phyloP scores from a whole-genome alignment of 2,888 invertebrate genomes.

The Mimumesa dahlbomi region DNA sequence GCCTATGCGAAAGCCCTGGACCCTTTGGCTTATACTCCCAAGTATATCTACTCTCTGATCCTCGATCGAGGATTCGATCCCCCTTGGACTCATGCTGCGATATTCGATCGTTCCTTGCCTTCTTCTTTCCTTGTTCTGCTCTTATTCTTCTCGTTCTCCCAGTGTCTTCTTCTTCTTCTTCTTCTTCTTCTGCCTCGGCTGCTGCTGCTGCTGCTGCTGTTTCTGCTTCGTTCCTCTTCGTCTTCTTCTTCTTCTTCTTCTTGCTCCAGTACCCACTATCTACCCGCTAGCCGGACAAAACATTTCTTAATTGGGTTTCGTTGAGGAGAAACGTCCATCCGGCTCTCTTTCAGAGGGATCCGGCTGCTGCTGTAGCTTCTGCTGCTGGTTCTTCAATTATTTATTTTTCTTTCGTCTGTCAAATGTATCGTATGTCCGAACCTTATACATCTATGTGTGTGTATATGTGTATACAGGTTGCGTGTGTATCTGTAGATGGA shows the following conservation, averaged over 20 bases:
- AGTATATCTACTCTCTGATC: constrained; percentile 68
- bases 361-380: constrained; percentile 67
- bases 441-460: too few relatives aligned
- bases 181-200: constrained; percentile 56
- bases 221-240: constrained; percentile 52
- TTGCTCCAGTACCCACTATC: constrained; percentile 59
- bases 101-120: constrained; percentile 71
- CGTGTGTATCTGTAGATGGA: too few relatives aligned
- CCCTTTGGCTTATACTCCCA: constrained; percentile 62
- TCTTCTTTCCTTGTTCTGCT: constrained; percentile 50
- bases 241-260: constrained; percentile 55
- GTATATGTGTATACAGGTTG: too few relatives aligned
- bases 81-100: constrained; percentile 72
- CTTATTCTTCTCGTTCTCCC: constrained; percentile 51
- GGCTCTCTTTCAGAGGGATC: constrained; percentile 51
- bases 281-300: constrained; percentile 77
- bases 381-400: constrained; percentile 49
- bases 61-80: constrained; percentile 69
- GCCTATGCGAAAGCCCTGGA: constrained; percentile 75
- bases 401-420: constrained; percentile 48
- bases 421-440: constrained; percentile 39
- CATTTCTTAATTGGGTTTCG: constrained; percentile 81
- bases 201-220: constrained; percentile 48
- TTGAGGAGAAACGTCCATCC: constrained; percentile 63
- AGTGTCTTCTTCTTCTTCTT: constrained; percentile 35